A percentile compares a stretch with the other conserved stretches of the same genome.
Evolutionary conservation across 2,797 vertebrate species (phyloP).

Genomic region (Pelochelys cantorii): DNA sequence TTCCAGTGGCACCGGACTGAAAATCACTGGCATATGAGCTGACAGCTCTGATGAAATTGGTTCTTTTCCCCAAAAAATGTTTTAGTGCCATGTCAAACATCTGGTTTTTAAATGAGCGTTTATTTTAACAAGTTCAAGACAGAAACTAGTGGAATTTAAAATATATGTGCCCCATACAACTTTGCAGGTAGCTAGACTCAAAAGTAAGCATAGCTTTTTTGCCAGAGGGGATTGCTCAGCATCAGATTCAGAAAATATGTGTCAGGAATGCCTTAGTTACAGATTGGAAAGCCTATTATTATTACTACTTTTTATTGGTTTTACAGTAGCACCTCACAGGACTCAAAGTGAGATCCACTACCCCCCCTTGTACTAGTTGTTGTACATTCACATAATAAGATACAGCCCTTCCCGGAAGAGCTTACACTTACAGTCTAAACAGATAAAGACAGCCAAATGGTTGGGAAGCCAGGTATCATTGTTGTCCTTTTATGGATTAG

Average conservation of each 20-base stretch:
- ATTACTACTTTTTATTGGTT: neutral
- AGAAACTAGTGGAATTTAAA: neutral
- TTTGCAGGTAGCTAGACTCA: neutral
- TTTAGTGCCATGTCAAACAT: neutral
- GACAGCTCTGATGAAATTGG: neutral
- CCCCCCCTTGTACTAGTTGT: neutral
- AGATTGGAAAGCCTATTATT: neutral
- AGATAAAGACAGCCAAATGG: neutral
- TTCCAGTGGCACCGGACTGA: constrained; percentile 34
- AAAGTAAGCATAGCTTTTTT: neutral
- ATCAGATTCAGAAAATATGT: neutral
- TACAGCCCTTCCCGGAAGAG: neutral
- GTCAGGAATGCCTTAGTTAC: fast-evolving
- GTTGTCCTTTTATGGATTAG: fast-evolving
- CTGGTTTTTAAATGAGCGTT: neutral
- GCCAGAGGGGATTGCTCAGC: neutral
- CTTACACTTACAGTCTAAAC: fast-evolving
- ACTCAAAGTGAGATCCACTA: neutral
- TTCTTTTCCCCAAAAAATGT: neutral
- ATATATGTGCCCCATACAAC: neutral
- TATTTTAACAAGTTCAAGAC: neutral
- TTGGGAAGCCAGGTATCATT: neutral
- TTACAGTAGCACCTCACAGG: neutral
- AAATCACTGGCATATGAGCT: constrained; percentile 12
- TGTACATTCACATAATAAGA: fast-evolving